These are phyloP conservation scores for Poicephalus gulielmi DNA, from an alignment of 2,113 vertebrate species.

Conservation along the genomic window DNA sequence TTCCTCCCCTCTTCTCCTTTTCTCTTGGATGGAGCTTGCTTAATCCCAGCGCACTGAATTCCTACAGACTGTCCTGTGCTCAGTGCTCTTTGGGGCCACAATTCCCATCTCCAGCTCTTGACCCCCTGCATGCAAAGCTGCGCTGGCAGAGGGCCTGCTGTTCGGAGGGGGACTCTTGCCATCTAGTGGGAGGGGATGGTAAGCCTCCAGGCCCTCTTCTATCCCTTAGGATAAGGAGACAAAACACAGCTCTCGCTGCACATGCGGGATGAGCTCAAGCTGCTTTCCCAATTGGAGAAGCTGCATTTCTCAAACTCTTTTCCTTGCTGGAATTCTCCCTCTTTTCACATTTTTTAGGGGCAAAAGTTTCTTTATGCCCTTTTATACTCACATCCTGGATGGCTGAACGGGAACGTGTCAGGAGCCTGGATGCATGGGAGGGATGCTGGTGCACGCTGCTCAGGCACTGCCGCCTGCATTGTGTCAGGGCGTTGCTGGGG, in stretches of 20 bases:
- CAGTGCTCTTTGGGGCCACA: too few relatives aligned
- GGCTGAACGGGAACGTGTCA: background rate
- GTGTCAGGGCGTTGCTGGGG: background rate
- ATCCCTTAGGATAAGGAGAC: background rate
- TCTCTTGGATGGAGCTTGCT: background rate
- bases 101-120: background rate
- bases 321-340: background rate
- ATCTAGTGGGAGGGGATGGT: background rate
- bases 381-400: rapidly evolving
- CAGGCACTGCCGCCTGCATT: background rate
- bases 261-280: rapidly evolving
- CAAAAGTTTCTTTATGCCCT: background rate
- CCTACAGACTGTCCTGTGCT: rapidly evolving
- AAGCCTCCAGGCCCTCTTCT: background rate
- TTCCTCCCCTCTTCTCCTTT: background rate
- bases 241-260: rapidly evolving
- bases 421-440: background rate
- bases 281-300: background rate
- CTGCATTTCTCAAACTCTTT: background rate
- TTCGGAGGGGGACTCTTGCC: background rate
- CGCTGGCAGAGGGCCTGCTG: background rate
- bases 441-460: background rate
- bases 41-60: too few relatives aligned
- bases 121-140: background rate
- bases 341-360: rapidly evolving